phyloP scores from a whole-genome alignment of 1,140 invertebrate species.

The Amphibalanus amphitrite region DNA sequence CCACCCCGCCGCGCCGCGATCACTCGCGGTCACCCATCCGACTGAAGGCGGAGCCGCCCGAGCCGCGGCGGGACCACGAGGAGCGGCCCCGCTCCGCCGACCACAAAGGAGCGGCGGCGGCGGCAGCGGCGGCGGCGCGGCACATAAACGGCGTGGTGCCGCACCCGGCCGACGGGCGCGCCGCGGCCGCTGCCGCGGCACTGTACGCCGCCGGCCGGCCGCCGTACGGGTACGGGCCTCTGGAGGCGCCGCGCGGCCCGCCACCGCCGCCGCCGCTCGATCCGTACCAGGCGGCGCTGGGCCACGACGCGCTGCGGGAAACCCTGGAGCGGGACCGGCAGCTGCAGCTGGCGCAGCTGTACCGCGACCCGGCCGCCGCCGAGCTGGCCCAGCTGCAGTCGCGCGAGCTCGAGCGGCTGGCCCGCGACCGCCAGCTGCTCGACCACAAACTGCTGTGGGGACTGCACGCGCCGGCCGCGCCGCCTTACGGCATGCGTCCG shows the following conservation, averaged over 20 bases:
- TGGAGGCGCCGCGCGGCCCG: not conserved
- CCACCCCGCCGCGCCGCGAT: not conserved
- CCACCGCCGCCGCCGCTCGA: not conserved
- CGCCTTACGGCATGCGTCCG: not conserved
- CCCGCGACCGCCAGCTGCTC: not conserved
- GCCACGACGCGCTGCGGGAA: not conserved
- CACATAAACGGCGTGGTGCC: not conserved
- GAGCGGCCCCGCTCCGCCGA: not conserved
- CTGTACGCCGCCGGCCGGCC: not conserved
- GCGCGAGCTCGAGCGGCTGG: not conserved
- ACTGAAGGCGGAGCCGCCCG: not conserved
- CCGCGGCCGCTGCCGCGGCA: too few relatives aligned
- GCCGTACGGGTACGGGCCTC: not conserved
- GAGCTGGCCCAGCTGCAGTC: not conserved
- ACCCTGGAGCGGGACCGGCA: not conserved
- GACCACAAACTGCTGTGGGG: not conserved
- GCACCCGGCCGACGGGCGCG: not conserved
- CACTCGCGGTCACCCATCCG: not conserved
- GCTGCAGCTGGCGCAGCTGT: not conserved
- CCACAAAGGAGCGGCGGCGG: not conserved
- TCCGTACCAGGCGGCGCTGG: not conserved
- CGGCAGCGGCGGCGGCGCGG: too few relatives aligned
- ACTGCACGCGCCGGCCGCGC: not conserved
- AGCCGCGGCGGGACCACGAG: not conserved
- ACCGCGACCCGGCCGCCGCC: not conserved